Evolutionary conservation across 2,888 invertebrate genomes (phyloP), one percentile per base, ranked within the genome.

Genomic region (Epiblema foenella): DNA sequence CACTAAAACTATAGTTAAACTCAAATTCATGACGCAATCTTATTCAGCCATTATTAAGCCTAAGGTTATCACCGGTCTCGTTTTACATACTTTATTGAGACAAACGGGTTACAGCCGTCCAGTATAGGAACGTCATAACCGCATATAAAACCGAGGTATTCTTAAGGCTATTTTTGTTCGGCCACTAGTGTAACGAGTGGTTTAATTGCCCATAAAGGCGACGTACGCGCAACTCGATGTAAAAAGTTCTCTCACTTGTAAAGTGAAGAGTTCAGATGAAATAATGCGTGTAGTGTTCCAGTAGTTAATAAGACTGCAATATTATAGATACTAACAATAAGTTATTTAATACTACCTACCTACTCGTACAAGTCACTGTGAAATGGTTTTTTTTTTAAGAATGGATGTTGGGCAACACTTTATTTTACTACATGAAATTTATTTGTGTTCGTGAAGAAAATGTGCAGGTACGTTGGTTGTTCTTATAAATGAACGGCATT

Each of bases 31-130:
- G 76, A 74, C 74, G 74, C 69, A 63, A 60, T 75, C 69, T 68
- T 76, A 79, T 77, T 77, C 79, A 77, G 76, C 78, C 78, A 77
- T 76, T 78, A 77, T 81, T 79, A 81, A 78, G 59, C 79, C 76
- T 75, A 73, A 78, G 83, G 81, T 83, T 82, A 69, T 60, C 64
- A 65, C 42, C 64, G 37, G 64, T 77, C 79, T 84, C 84, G 79
- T 82, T 84, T 84, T 83, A 83, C 79, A 75, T 77, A 77, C 77
- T 86, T 89, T 87, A 89, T 89, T 85, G 85, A 87, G 89, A 89
- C 83, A 85, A 85, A 89, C 82, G 79, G 79, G 79, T 78, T 81
- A 39, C 10, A n/a, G n/a, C 37, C n/a, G n/a, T n/a, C n/a, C 54
- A 37, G 51, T 11, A 80, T 78, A 81, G 83, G 83, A 87, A 85